phyloP scores from a whole-genome alignment of 2,888 invertebrate species.

The Sinohyriopsis cumingii region DNA sequence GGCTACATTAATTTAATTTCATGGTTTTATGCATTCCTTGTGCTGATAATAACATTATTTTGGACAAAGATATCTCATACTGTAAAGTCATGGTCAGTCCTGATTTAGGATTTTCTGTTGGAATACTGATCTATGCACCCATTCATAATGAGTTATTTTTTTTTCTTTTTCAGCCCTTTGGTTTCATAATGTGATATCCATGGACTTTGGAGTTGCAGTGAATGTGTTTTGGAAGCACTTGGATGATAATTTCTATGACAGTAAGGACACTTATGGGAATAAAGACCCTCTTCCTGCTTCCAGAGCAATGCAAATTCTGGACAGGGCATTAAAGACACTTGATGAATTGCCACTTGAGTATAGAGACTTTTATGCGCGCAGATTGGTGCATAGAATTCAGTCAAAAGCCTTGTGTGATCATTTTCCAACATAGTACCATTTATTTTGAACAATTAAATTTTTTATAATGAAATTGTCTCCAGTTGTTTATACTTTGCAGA shows the following conservation, averaged over 20 bases:
- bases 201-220: conserved; percentile 74
- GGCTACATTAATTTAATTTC: no score
- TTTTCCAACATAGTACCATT: conserved; percentile 17
- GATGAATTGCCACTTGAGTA: conserved; percentile 73
- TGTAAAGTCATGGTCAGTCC: neutral
- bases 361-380: conserved; percentile 73
- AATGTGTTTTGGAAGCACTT: conserved; percentile 77
- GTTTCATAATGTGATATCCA: conserved; percentile 76
- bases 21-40: no score
- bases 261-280: conserved; percentile 76
- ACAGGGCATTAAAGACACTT: conserved; percentile 72
- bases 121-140: no score
- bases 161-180: conserved; percentile 73
- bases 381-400: conserved; percentile 69
- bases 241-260: conserved; percentile 72
- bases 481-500: no score
- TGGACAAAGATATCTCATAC: neutral
- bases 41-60: no score
- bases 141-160: neutral
- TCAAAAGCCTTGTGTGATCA: conserved; percentile 40
- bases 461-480: neutral
- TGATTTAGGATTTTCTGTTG: no score
- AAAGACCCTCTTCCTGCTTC: conserved; percentile 74
- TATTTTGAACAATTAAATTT: neutral
- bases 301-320: conserved; percentile 72